phyloP scores from a whole-genome alignment of 2,888 invertebrate species.

The Apomyelois bistriatella region DNA sequence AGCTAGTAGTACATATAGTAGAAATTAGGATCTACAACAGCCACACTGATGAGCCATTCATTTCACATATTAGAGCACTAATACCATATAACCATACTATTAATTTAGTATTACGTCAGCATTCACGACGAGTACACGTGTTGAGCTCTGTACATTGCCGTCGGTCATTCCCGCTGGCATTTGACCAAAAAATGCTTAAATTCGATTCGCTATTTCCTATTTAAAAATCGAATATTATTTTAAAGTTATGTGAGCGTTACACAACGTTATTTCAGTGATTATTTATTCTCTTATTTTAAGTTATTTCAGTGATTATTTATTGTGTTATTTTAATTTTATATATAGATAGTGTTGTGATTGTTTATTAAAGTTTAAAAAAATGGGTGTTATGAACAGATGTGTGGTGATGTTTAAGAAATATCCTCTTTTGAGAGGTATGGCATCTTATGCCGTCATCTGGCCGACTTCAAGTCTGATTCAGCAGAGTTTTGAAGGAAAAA shows the following conservation, averaged over 20 bases:
- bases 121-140: constrained; percentile 1
- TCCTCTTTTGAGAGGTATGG: constrained; percentile 81
- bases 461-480: constrained; percentile 86
- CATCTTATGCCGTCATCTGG: constrained; percentile 86
- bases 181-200: constrained; percentile 10
- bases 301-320: neutral
- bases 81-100: neutral
- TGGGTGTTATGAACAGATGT: constrained; percentile 55
- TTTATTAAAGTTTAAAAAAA: constrained; percentile 24
- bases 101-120: neutral
- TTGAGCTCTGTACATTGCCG: neutral
- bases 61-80: no score
- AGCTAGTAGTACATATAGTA: no score
- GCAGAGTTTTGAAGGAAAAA: constrained; percentile 84
- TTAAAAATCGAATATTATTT: neutral
- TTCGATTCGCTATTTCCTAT: neutral
- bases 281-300: no score
- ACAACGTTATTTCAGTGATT: neutral
- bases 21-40: no score
- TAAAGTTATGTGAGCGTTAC: constrained; percentile 8
- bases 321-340: no score
- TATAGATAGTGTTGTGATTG: neutral
- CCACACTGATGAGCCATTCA: no score
- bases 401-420: constrained; percentile 54
- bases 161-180: constrained; percentile 2